phyloP scores from a whole-genome alignment of 2,113 vertebrate genomes.

The Rhodinocichla rosea region DNA sequence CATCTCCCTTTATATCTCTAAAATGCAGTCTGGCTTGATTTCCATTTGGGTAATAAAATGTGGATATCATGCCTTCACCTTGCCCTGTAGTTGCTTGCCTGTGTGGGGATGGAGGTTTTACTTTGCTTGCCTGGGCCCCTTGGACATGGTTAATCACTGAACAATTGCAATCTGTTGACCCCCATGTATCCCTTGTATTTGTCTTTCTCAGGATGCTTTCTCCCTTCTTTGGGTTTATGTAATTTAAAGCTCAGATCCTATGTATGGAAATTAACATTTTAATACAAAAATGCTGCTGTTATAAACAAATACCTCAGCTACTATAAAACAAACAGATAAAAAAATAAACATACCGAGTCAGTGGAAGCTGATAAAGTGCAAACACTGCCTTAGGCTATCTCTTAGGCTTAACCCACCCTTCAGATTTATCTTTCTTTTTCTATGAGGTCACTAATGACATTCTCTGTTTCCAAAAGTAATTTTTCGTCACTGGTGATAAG shows the following conservation, averaged over 20 bases:
- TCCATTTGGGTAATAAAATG: conserved; percentile 13
- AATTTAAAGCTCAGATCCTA: neutral
- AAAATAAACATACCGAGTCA: conserved; percentile 40
- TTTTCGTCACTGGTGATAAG: conserved; percentile 58
- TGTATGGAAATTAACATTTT: conserved; percentile 12
- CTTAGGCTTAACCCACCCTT: conserved; percentile 35
- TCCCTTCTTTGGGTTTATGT: neutral
- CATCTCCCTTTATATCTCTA: neutral
- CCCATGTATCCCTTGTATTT: neutral
- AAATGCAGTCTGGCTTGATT: conserved; percentile 36
- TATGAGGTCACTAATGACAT: conserved; percentile 41
- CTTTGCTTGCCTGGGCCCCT: neutral
- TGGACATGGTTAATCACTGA: neutral
- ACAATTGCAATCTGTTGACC: neutral
- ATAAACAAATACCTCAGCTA: neutral
- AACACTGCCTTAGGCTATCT: conserved; percentile 33
- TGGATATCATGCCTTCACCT: neutral
- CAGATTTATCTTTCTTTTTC: conserved; percentile 29
- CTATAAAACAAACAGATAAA: conserved; percentile 37
- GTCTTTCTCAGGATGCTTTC: neutral
- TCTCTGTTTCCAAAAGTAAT: conserved; percentile 66
- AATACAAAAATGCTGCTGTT: neutral
- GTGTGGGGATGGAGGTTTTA: neutral
- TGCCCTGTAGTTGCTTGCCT: neutral
- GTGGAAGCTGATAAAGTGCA: conserved; percentile 40